A percentile compares a stretch with the other conserved stretches of the same genome.
Conservation (phyloP, 2,113 vertebrate genomes). For the Marcusenius ussheri region DNA sequence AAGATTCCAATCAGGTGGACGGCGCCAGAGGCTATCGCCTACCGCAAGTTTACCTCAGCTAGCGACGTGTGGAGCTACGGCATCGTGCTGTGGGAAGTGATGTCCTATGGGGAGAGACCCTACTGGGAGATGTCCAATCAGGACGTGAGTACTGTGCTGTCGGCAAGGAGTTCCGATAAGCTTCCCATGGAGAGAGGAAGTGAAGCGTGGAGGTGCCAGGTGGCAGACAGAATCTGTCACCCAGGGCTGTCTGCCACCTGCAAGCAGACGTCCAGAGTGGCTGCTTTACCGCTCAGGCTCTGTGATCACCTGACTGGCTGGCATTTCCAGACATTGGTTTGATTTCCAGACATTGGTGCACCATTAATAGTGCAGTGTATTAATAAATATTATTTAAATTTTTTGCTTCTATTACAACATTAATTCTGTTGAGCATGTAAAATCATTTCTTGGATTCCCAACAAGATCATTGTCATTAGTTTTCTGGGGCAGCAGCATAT, state of each 20-base stretch:
- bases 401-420: neutral
- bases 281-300: neutral
- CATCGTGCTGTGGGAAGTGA: conserved; percentile 96
- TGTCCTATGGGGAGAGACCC: conserved; percentile 94
- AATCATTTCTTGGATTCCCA: neutral
- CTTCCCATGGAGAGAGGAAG: conserved; percentile 49
- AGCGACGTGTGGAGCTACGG: conserved; percentile 97
- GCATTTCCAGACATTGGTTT: conserved; percentile 22
- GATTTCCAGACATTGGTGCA: conserved; percentile 2
- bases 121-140: conserved; percentile 99
- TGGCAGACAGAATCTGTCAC: conserved; percentile 41
- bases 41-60: conserved; percentile 95
- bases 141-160: conserved; percentile 75
- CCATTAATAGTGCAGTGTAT: conserved; percentile 17
- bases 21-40: conserved; percentile 92
- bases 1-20: conserved; percentile 98
- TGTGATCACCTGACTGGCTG: conserved; percentile 5
- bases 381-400: neutral
- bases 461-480: neutral
- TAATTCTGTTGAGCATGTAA: neutral
- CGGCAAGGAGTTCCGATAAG: conserved; percentile 37
- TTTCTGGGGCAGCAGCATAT: neutral
- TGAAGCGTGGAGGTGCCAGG: conserved; percentile 42
- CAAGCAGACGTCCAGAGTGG: neutral
- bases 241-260: conserved; percentile 26